These are phyloP conservation scores for Tichodroma muraria DNA, from an alignment of 2,113 vertebrate genomes.

Conservation along the genomic window DNA sequence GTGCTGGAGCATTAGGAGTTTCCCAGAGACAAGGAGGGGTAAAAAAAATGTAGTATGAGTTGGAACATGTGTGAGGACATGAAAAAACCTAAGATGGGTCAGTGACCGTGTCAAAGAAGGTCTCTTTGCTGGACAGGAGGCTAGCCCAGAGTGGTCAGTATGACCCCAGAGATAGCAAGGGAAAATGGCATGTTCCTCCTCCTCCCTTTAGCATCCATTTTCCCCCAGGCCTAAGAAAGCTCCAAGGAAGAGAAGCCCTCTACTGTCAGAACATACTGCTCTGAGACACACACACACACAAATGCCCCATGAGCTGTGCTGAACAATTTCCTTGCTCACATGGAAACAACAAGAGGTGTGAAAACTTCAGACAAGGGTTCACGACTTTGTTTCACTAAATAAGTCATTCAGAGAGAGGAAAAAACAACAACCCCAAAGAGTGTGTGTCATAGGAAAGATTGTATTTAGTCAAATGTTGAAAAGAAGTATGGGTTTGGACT, in stretches of 20 bases:
- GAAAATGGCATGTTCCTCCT: neutral
- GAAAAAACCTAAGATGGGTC: neutral
- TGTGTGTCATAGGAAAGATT: neutral
- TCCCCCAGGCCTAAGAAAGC: neutral
- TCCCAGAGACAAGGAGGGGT: neutral
- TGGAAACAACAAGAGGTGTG: neutral
- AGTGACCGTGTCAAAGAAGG: neutral
- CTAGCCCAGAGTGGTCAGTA: neutral
- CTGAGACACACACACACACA: accelerated
- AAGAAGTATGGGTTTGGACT: neutral
- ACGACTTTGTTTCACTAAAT: neutral
- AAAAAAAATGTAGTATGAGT: neutral
- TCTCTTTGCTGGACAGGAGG: neutral
- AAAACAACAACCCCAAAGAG: neutral
- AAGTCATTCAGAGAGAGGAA: neutral
- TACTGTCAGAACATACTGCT: neutral
- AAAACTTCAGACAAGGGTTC: neutral
- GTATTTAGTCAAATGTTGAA: neutral
- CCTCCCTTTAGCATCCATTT: neutral
- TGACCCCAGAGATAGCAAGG: neutral
- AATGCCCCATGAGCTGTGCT: accelerated
- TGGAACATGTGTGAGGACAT: neutral
- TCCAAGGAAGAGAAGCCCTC: neutral
- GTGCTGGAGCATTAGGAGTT: neutral
- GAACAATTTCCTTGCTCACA: neutral